phyloP scores from a whole-genome alignment of 64 coral and sea anemone genomes.

The Catalaphyllia jardinei region DNA sequence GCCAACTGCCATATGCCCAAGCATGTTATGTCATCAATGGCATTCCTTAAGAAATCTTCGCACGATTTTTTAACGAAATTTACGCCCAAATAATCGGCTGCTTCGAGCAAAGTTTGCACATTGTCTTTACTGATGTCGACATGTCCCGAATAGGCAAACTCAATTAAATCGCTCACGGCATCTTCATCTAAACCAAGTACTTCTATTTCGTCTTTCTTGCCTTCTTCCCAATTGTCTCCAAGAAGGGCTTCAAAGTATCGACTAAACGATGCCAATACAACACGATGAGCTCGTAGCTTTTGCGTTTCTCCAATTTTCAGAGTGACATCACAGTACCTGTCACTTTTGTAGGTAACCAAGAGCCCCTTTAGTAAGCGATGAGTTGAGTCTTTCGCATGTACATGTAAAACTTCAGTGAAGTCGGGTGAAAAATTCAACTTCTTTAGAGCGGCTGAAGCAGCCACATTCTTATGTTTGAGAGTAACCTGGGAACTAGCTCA shows the following conservation, averaged over 20 bases:
- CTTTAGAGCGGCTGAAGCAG: no score
- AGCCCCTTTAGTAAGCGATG: slow-evolving; percentile 67
- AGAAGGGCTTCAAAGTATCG: slow-evolving; percentile 75
- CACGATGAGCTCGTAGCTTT: slow-evolving; percentile 65
- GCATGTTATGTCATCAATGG: slow-evolving; percentile 35
- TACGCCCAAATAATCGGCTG: slow-evolving; percentile 65
- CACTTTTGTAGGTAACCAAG: slow-evolving; percentile 43
- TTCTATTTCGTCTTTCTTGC: slow-evolving; percentile 60
- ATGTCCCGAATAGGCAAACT: slow-evolving; percentile 88
- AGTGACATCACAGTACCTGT: slow-evolving; percentile 71
- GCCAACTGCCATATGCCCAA: slow-evolving; percentile 52
- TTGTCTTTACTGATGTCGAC: slow-evolving; percentile 63
- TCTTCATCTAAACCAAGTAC: slow-evolving; percentile 39
- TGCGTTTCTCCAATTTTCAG: slow-evolving; percentile 54
- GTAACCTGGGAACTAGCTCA: no score
- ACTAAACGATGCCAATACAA: slow-evolving; percentile 72
- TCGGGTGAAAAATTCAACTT: no score
- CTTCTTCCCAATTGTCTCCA: slow-evolving; percentile 61
- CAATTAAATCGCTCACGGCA: slow-evolving; percentile 53
- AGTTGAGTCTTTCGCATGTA: slow-evolving; percentile 1
- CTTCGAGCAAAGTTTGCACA: slow-evolving; percentile 67
- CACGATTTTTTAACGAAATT: slow-evolving; percentile 75
- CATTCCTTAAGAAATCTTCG: slow-evolving; percentile 50
- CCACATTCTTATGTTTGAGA: no score
- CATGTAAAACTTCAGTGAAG: not conserved